phyloP scores from a whole-genome alignment of 2,888 invertebrate genomes.

The Agriopis aurantiaria region DNA sequence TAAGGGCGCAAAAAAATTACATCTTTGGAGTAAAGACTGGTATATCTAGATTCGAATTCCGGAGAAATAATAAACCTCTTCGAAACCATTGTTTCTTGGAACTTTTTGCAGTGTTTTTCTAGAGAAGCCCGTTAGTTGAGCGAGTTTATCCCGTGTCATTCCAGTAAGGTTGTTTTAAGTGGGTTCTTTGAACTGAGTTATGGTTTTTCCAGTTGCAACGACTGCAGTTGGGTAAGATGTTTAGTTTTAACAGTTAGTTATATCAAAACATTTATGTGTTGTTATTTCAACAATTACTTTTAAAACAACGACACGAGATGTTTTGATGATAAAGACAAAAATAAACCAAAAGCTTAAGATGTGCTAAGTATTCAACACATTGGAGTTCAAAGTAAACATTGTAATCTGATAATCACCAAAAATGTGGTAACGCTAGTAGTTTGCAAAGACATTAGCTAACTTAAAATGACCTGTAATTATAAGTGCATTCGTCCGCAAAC shows the following conservation, averaged over 20 bases:
- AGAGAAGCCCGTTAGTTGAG: constrained; percentile 16
- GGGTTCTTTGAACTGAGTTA: constrained; percentile 5
- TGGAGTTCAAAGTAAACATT: neutral
- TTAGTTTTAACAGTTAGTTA: neutral
- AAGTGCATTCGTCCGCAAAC: constrained; percentile 23
- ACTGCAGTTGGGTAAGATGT: neutral
- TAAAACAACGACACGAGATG: neutral
- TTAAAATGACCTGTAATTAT: constrained; percentile 6
- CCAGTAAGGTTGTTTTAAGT: constrained; percentile 18
- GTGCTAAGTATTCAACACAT: neutral
- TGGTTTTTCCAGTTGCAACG: neutral
- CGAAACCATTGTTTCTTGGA: constrained; percentile 18
- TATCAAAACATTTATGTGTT: too few relatives aligned
- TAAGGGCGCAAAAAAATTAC: constrained; percentile 3
- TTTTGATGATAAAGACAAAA: neutral
- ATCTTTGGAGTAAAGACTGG: constrained; percentile 2
- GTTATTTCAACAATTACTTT: neutral
- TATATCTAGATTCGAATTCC: constrained; percentile 16
- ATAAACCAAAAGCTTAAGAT: too few relatives aligned
- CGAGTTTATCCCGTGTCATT: constrained; percentile 24
- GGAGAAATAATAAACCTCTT: constrained; percentile 27
- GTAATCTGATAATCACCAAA: neutral
- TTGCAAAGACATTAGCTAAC: constrained; percentile 20
- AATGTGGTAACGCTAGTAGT: neutral
- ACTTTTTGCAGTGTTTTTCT: constrained; percentile 12